Base-by-base conservation (phyloP, 2,888 invertebrate species). In the Drosophila vallismaia region DNA sequence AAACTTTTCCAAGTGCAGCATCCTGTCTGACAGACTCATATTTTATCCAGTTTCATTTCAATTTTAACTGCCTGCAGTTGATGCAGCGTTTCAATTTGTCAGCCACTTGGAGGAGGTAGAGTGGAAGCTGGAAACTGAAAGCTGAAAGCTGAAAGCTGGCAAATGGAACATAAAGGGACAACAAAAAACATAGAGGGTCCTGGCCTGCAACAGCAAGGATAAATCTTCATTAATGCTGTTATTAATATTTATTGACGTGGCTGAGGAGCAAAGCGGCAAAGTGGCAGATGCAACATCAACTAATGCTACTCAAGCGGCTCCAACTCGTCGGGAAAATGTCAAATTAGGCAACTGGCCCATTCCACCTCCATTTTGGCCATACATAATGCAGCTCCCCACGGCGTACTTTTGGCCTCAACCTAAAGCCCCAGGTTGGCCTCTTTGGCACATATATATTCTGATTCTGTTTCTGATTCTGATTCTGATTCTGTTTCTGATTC, bases 221-320 rank as follows among this genome's bases (percentile, higher is more conserved):
- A 89, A 88, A 87, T 89, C 85, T 85, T 86, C 84, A 89, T 89
- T 89, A 87, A 80, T 81, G 76, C 57, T 72, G 75, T 84, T 84
- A 89, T 90, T 88, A 90, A 89, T 90, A 90, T 90, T 89, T 88
- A 89, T 90, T 88, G 81, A 66, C 78, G 59, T 49, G 46, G 54
- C 14, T 3, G 42, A 19, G 40, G 14, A 12, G 40, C 7, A 3
- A 12, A 44, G 24, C 4, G 24, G 10, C 10, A 10, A 10, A 19
- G 44, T 44, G 28, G 44, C 26, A 36, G 33, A n/a, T 31, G 36
- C 46, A 14, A 33, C 33, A 29, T 45, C 33, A 48, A 36, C 66
- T 31, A 19, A 46, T 38, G 66, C 50, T 26, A 10, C 26, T 40
- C 38, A n/a, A 28, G 29, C 50, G 56, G 38, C 28, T 53, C 29